phyloP scores from a whole-genome alignment of 2,797 vertebrate genomes.

The Chrosomus eos region DNA sequence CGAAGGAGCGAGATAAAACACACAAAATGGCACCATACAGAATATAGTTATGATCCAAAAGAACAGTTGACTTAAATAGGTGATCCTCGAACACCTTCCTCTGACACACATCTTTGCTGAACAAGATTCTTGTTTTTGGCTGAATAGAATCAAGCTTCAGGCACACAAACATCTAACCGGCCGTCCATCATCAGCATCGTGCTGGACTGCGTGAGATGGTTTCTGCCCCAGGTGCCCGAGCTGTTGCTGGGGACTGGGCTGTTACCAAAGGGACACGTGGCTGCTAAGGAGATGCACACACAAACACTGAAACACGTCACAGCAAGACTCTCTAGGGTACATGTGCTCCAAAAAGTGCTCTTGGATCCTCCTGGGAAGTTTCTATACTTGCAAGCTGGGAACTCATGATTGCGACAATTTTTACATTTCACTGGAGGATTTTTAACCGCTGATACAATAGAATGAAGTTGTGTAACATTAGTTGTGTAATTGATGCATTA shows the following conservation, averaged over 20 bases:
- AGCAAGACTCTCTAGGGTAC: conserved; percentile 8
- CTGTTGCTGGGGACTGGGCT: conserved; percentile 83
- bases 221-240: conserved; percentile 71
- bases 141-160: background rate
- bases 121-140: background rate
- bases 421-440: background rate
- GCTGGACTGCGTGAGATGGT: background rate
- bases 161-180: conserved; percentile 68
- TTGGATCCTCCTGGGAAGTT: background rate
- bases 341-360: background rate
- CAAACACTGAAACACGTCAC: conserved; percentile 24
- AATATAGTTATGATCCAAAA: background rate
- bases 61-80: background rate
- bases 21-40: background rate
- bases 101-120: background rate
- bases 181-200: conserved; percentile 59
- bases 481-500: background rate
- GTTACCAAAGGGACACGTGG: conserved; percentile 71
- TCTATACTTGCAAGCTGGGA: background rate
- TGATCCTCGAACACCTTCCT: background rate
- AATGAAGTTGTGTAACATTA: background rate
- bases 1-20: conserved; percentile 6
- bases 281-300: conserved; percentile 27
- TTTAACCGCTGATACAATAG: background rate
- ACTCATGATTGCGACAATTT: background rate